phyloP scores from a whole-genome alignment of 2,888 invertebrate species.

The Phortica magna region DNA sequence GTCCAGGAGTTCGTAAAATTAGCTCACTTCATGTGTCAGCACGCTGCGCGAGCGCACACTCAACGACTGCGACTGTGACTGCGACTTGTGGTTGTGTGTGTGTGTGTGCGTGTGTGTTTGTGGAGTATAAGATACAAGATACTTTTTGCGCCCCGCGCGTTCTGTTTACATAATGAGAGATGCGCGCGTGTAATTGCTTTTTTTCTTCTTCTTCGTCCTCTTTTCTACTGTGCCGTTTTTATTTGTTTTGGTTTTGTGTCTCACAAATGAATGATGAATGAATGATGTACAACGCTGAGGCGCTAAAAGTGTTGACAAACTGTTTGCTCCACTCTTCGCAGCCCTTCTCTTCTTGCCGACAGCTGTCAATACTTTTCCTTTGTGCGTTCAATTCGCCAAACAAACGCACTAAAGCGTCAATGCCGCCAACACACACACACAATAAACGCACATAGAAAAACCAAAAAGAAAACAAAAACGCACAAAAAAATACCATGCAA shows the following conservation, averaged over 20 bases:
- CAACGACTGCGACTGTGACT: not conserved
- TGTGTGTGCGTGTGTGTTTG: too few relatives aligned
- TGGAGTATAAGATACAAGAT: not conserved
- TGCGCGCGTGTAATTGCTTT: conserved; percentile 23
- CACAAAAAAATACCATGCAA: not conserved
- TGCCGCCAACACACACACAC: not conserved
- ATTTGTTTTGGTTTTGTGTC: not conserved
- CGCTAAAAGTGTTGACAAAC: conserved; percentile 28
- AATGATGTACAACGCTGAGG: too few relatives aligned
- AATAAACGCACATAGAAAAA: not conserved
- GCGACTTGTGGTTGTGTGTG: too few relatives aligned
- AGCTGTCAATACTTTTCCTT: not conserved
- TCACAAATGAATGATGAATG: not conserved
- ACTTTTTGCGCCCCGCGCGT: not conserved
- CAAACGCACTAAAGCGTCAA: not conserved
- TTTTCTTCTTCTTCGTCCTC: not conserved
- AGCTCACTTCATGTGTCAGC: conserved; percentile 70
- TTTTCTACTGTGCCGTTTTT: not conserved
- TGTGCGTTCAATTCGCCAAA: not conserved
- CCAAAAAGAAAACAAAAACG: not conserved
- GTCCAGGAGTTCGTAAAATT: conserved; percentile 69
- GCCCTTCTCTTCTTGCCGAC: not conserved
- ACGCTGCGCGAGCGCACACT: conserved; percentile 57
- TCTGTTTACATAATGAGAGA: conserved; percentile 20
- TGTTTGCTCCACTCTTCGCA: not conserved